phyloP scores from a whole-genome alignment of 2,888 invertebrate genomes.

The Drosophila buzzatii region DNA sequence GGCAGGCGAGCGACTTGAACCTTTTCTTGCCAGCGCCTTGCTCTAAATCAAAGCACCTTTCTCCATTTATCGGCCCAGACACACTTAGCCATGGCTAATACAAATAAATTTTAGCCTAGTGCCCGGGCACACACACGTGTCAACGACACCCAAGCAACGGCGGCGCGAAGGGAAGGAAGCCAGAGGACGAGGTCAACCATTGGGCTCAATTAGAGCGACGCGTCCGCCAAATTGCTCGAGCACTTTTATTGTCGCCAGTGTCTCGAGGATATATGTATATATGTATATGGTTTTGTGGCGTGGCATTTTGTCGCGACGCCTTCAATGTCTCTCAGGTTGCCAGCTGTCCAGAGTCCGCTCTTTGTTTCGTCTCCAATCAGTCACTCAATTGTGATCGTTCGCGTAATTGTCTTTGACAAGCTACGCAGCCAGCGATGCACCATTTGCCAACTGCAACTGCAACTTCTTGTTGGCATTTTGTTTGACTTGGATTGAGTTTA shows the following conservation, averaged over 20 bases:
- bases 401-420: constrained; percentile 83
- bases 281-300: constrained; percentile 36
- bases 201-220: constrained; percentile 75
- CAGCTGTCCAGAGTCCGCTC: constrained; percentile 27
- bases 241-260: constrained; percentile 79
- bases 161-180: neutral
- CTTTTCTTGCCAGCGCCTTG: constrained; percentile 23
- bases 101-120: constrained; percentile 42
- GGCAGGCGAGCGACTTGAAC: constrained; percentile 65
- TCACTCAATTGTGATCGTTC: constrained; percentile 56
- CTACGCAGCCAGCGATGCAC: constrained; percentile 55
- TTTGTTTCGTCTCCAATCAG: constrained; percentile 29
- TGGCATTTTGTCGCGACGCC: constrained; percentile 82
- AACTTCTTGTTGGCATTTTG: constrained; percentile 74
- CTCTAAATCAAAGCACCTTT: constrained; percentile 74
- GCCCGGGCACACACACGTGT: constrained; percentile 31
- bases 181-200: constrained; percentile 17
- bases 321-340: constrained; percentile 51
- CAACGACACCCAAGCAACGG: constrained; percentile 17
- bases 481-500: constrained; percentile 76
- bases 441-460: constrained; percentile 28
- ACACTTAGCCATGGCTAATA: constrained; percentile 43
- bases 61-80: constrained; percentile 50
- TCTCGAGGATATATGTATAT: constrained; percentile 28
- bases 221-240: constrained; percentile 73